These are phyloP conservation scores for Diarsia brunnea DNA, from an alignment of 2,888 invertebrate species.

Conservation along the genomic window DNA sequence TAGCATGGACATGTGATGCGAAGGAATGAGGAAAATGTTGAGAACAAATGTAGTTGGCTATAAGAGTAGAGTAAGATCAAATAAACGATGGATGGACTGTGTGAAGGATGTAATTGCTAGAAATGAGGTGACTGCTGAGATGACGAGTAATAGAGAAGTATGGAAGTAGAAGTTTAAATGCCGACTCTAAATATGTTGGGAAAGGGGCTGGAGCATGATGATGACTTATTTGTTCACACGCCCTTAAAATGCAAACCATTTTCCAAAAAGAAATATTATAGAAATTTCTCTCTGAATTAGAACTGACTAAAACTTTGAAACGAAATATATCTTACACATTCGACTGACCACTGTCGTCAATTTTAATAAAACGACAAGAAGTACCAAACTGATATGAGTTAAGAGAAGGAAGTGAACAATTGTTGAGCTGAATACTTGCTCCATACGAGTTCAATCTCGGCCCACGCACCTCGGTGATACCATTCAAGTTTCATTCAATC, in stretches of 20 bases:
- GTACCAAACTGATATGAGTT: slow-evolving; percentile 11
- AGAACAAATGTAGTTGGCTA: too few species aligned
- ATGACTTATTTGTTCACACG: background rate
- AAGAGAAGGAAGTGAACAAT: slow-evolving; percentile 29
- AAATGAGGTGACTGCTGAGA: background rate
- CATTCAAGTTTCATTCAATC: slow-evolving; percentile 42
- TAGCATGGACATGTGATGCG: too few species aligned
- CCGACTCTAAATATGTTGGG: too few species aligned
- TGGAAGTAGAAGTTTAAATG: background rate
- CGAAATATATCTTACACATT: background rate
- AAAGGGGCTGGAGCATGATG: background rate
- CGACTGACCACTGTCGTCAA: background rate
- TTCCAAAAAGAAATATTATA: background rate
- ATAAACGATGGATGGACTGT: background rate
- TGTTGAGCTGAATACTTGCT: slow-evolving; percentile 29
- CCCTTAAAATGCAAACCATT: background rate
- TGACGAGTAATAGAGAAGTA: background rate
- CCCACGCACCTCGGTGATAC: slow-evolving; percentile 32
- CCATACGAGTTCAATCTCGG: slow-evolving; percentile 13
- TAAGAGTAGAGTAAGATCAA: too few species aligned
- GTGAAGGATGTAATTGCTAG: background rate
- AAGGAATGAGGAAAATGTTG: too few species aligned
- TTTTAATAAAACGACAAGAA: slow-evolving; percentile 6
- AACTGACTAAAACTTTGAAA: background rate
- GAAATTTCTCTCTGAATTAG: background rate